A percentile compares a stretch with the other conserved stretches of the same genome.
These are phyloP conservation scores for Microhierax caerulescens DNA, from an alignment of 2,797 vertebrate species.

Conservation along the genomic window DNA sequence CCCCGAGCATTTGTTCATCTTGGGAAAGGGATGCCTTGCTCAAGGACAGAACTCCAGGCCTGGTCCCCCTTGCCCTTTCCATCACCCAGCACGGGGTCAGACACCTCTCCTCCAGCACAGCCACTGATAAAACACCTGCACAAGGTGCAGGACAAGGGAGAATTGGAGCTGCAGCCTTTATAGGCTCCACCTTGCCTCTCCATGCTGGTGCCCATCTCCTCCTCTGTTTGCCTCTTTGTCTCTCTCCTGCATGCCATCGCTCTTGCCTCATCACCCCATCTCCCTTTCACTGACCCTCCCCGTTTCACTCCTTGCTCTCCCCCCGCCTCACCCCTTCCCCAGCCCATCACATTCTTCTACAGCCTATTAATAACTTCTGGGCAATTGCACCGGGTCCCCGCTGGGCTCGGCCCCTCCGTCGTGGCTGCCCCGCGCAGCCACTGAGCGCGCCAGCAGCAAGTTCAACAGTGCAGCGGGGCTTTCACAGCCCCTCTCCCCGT, in stretches of 20 bases:
- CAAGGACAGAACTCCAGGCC: not conserved
- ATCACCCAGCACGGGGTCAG: not conserved
- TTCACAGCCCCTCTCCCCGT: slow-evolving; percentile 38
- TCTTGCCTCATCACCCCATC: not conserved
- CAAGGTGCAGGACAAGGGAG: not conserved
- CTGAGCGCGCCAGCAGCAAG: slow-evolving; percentile 46
- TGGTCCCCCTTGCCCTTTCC: not conserved
- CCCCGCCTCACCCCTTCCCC: not conserved
- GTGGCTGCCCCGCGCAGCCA: slow-evolving; percentile 22
- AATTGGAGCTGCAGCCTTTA: not conserved
- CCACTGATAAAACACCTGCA: not conserved
- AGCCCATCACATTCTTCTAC: slow-evolving; percentile 55
- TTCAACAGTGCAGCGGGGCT: slow-evolving; percentile 65
- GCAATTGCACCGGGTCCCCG: slow-evolving; percentile 62
- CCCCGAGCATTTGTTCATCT: not conserved
- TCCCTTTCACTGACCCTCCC: not conserved
- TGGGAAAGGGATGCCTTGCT: accelerated
- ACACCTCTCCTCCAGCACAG: accelerated
- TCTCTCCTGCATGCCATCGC: not conserved
- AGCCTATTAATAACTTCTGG: slow-evolving; percentile 72
- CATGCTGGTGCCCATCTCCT: not conserved
- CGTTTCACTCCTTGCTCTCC: not conserved
- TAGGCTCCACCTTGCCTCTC: not conserved
- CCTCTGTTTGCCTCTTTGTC: not conserved
- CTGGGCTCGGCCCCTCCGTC: slow-evolving; percentile 44